Conservation (phyloP, 2,797 vertebrate genomes). For the Halcyon chelicuti region DNA sequence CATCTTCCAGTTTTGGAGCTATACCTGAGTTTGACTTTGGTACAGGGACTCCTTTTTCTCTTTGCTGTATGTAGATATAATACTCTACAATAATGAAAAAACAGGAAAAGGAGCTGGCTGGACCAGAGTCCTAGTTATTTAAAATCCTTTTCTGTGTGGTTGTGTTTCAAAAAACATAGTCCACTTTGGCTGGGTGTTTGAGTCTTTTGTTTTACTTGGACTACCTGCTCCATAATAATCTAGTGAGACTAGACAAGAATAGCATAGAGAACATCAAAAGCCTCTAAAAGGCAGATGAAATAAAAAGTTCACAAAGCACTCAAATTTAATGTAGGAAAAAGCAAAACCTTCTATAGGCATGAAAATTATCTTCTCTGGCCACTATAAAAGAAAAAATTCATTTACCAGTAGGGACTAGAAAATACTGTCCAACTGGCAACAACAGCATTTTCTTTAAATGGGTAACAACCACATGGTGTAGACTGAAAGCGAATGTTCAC, state of each 20-base stretch:
- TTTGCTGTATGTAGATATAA: background rate
- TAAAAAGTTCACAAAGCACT: background rate
- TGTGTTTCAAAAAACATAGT: background rate
- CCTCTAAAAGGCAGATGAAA: background rate
- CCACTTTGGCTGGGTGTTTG: background rate
- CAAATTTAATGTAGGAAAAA: background rate
- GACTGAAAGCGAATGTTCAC: background rate
- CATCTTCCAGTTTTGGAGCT: background rate
- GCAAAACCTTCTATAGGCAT: rapidly evolving
- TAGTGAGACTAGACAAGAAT: background rate
- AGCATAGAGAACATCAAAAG: background rate
- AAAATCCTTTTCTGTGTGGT: background rate
- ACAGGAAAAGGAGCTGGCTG: background rate
- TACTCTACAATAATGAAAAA: background rate
- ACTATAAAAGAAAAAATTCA: background rate
- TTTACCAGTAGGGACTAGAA: background rate
- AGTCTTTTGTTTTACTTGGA: background rate
- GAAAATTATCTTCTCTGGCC: background rate
- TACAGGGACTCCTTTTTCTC: background rate
- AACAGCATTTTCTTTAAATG: background rate
- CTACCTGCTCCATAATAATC: background rate
- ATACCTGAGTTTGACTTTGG: background rate
- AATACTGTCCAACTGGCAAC: background rate
- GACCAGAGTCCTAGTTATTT: background rate
- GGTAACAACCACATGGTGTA: background rate